These are phyloP conservation scores for Euphydryas editha DNA, from an alignment of 2,888 invertebrate genomes.

Conservation along the genomic window DNA sequence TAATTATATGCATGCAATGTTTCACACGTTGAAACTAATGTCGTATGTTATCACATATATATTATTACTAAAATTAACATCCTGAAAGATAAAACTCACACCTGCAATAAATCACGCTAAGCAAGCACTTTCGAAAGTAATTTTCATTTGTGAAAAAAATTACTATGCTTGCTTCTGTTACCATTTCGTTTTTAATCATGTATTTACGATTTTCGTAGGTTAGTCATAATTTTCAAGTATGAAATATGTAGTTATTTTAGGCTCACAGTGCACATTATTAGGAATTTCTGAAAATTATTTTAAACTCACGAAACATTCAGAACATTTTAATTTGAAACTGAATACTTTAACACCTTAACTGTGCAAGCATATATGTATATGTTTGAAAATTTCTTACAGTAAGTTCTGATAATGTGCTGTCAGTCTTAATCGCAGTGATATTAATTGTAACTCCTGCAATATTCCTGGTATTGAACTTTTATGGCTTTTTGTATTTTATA, in stretches of 20 bases:
- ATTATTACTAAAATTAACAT: not conserved
- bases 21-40: not conserved
- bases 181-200: conserved; percentile 60
- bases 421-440: conserved; percentile 64
- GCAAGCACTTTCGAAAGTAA: not conserved
- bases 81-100: not conserved
- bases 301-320: too few relatives aligned
- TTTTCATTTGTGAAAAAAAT: conserved; percentile 52
- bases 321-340: too few relatives aligned
- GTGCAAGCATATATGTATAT: too few relatives aligned
- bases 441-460: conserved; percentile 60
- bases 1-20: not conserved
- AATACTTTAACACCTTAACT: too few relatives aligned
- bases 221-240: conserved; percentile 40
- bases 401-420: too few relatives aligned
- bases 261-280: too few relatives aligned
- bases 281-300: too few relatives aligned
- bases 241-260: conserved; percentile 48
- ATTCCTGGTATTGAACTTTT: conserved; percentile 23
- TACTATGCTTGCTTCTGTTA: conserved; percentile 61
- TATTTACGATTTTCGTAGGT: conserved; percentile 43
- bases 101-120: not conserved
- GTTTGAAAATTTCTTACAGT: too few relatives aligned
- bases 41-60: too few relatives aligned
- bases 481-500: not conserved